Percentiles rank a stretch among this genome's conserved stretches.
Conservation (phyloP, 2,888 invertebrate genomes). For the Perithous albicinctus region DNA sequence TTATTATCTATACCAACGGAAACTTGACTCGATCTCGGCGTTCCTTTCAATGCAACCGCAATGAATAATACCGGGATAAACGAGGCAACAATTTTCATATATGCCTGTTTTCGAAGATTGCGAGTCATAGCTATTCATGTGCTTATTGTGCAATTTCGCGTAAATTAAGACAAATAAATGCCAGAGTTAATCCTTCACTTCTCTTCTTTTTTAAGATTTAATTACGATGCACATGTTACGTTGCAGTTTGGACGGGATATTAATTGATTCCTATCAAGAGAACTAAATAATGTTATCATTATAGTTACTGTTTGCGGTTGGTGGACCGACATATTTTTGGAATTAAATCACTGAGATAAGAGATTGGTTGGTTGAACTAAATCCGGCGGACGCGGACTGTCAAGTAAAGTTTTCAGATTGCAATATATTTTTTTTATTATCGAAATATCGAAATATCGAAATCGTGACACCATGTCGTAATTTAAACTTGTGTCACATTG, state of each 20-base stretch:
- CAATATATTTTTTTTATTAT: too few species aligned
- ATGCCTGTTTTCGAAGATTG: conserved; percentile 25
- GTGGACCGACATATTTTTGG: too few species aligned
- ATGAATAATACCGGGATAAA: conserved; percentile 63
- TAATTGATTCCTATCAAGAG: background rate
- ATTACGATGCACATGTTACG: background rate
- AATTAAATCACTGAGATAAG: too few species aligned
- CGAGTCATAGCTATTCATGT: conserved; percentile 33
- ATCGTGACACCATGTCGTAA: too few species aligned
- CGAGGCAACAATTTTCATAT: conserved; percentile 59
- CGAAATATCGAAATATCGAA: too few species aligned
- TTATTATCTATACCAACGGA: conserved; percentile 67
- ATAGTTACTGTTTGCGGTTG: too few species aligned
- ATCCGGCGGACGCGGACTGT: too few species aligned
- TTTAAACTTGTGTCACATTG: background rate
- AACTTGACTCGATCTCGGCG: conserved; percentile 67
- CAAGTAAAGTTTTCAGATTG: too few species aligned
- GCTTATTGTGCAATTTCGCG: background rate
- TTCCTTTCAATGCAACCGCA: conserved; percentile 67
- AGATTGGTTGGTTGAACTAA: too few species aligned
- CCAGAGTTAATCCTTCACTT: background rate
- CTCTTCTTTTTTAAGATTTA: background rate
- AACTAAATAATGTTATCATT: too few species aligned
- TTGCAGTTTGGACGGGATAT: background rate
- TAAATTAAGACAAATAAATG: background rate